Percentiles rank a stretch among this genome's conserved stretches.
phyloP scores from a whole-genome alignment of 2,888 invertebrate species.

The Caenorhabditis virilis region DNA sequence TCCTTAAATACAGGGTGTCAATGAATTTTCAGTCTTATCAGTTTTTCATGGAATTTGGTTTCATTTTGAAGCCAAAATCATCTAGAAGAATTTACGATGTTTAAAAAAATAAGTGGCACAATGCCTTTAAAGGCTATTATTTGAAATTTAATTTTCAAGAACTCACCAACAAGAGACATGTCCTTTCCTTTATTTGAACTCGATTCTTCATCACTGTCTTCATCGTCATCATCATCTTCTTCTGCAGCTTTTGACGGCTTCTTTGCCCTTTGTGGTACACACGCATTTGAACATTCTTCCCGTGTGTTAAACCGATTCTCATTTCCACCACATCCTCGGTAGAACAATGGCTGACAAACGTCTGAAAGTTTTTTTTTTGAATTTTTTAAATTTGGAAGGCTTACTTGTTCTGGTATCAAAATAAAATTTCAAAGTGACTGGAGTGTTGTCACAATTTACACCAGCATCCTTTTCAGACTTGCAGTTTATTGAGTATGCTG shows the following conservation, averaged over 20 bases:
- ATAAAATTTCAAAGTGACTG: conserved; percentile 38
- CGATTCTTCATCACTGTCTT: conserved; percentile 4
- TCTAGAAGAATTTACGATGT: no score
- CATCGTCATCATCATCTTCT: conserved; percentile 6
- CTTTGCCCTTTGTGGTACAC: conserved; percentile 14
- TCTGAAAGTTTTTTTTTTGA: conserved; percentile 14
- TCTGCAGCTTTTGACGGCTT: conserved; percentile 8
- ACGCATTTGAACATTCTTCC: conserved; percentile 48
- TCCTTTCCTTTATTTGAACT: conserved; percentile 11
- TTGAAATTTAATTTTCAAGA: no score
- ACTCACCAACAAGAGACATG: conserved; percentile 25
- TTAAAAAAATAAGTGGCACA: no score
- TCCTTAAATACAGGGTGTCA: no score
- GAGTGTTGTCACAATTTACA: conserved; percentile 29
- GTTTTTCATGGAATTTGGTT: no score
- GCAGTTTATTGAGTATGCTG: conserved; percentile 25
- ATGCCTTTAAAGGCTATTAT: no score
- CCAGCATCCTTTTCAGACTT: conserved; percentile 28
- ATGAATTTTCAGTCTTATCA: no score
- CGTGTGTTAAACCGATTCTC: conserved; percentile 58
- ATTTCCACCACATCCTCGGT: conserved; percentile 63
- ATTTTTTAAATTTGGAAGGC: conserved; percentile 8
- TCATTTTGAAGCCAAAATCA: no score
- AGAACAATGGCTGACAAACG: conserved; percentile 46
- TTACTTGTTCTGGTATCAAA: conserved; percentile 37